phyloP scores from a whole-genome alignment of 1,140 invertebrate species.

The Saccostrea echinata region DNA sequence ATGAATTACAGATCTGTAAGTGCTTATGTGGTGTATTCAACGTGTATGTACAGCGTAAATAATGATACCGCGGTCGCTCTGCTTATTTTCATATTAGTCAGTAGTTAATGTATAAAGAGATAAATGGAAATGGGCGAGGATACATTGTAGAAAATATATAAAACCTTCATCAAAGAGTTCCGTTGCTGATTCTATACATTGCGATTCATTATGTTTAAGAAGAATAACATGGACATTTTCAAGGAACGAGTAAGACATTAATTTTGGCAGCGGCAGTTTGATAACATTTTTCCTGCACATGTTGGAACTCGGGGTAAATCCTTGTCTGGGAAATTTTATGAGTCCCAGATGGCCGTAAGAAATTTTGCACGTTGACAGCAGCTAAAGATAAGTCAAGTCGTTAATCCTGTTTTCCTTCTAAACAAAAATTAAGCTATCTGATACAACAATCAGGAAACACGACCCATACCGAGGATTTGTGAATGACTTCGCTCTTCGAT shows the following conservation, averaged over 20 bases:
- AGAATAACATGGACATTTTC: conserved; percentile 14
- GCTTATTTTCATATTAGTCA: not conserved
- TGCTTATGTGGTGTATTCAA: not conserved
- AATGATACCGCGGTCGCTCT: not conserved
- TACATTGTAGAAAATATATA: not conserved
- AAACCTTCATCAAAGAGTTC: not conserved
- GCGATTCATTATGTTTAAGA: not conserved
- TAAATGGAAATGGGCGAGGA: not conserved
- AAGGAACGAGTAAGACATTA: conserved; percentile 20
- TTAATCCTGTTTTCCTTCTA: conserved; percentile 32
- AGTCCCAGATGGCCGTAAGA: conserved; percentile 27
- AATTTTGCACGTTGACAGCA: conserved; percentile 31
- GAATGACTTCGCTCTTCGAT: not conserved
- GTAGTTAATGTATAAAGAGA: not conserved
- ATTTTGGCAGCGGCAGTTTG: conserved; percentile 21
- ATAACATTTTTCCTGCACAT: conserved; percentile 26
- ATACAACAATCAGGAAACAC: conserved; percentile 24
- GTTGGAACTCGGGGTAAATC: not conserved
- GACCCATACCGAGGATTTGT: not conserved
- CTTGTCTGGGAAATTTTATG: conserved; percentile 29
- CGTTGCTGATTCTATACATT: not conserved
- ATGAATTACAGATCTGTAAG: not conserved
- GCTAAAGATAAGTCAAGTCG: conserved; percentile 28
- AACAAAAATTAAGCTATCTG: conserved; percentile 33
- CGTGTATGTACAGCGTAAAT: not conserved